Evolutionary conservation across 2,888 invertebrate species (phyloP), one percentile per base, ranked within the genome.

Genomic region (Agonopterix subpropinquella): DNA sequence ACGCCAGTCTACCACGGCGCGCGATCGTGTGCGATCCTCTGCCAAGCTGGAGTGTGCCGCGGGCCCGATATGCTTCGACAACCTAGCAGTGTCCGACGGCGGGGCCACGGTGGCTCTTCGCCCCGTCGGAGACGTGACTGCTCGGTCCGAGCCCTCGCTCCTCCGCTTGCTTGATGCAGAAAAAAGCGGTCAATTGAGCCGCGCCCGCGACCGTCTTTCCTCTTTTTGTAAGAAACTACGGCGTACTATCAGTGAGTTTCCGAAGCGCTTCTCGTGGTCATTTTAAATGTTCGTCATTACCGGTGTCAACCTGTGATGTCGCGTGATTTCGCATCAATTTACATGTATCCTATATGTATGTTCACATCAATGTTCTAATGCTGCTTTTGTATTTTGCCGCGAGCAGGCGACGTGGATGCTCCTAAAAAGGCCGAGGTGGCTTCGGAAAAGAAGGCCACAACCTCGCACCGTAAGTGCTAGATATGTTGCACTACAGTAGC

Each of bases 381-480:
- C 70, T 82, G 83, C 83, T 87, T 87, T 87, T 88, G 85, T 87
- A 80, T 87, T 85, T 83, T 81, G 77, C 77, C 67, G 78, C 77
- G 72, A 74, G 70, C 87, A 88, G 86, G 89, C 83, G 80, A 89
- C 83, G 84, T 87, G 89, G 80, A 89, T 68, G 78, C 87, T 68
- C 78, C 85, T 80, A 85, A 88, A 88, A 86, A 83, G 80, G 66
- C 70, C 75, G 88, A 87, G 77, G 79, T 79, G 79, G 77, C 83
- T 76, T 70, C 85, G 67, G 88, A 88, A 67, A 87, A 87, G 84
- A 88, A 86, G 77, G 66, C 81, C 61, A 70, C 80, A 65, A 70
- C 80, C 67, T 81, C 86, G 64, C 85, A 87, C 79, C 86, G 88
- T 88, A 88, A 88, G 88, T 88, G 84, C 83, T 85, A 84, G 80